Base-by-base conservation (phyloP, 2,888 invertebrate genomes). In the Silvanus unidentatus region DNA sequence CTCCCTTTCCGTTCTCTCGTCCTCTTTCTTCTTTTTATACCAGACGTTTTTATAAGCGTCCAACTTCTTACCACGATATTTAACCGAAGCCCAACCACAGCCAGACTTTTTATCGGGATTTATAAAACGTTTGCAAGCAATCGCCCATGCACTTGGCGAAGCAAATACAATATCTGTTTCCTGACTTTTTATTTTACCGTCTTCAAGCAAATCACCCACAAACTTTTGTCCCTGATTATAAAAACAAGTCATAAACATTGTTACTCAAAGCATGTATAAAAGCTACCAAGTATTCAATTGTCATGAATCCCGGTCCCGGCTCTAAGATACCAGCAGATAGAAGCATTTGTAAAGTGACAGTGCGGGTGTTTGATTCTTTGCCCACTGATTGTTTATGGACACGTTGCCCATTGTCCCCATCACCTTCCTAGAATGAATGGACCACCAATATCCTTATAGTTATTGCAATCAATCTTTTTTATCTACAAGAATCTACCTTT, bases 141-240 rank as follows among this genome's bases (percentile, higher is more conserved):
- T 88, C 0, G 92, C 93, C 93, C 93, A 94, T 1, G 93, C 90
- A 59, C 90, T 91, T 1, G 93, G 93, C 1, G 92, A 90, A 50
- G 87, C 82, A 68, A 91, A 94, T 60, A 89, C 80, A 49, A 89
- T 86, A 66, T 88, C 87, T 29, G 90, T 89, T 70, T 92, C 92
- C 70, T 88, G 87, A 11, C 89, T 89, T 69, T 85, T 83, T 45
- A 94, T 93, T 77, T 89, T 89, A 10, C 93, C 93, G 76, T 88
- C 89, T 30, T 83, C 73, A 62, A 91, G 75, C 36, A 94, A 74
- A 69, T 94, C 93, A 27, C 90, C 93, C 41, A 87, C 82, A 75
- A 93, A 93, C 66, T 85, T 87, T 74, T 91, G 89, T 0, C 93
- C 92, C 86, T 89, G 65, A 40, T 35, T 27, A 36, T 15, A 37